Percentiles rank a stretch among this genome's conserved stretches.
Conservation (phyloP, 2,797 vertebrate species). For the Hoplostethus mediterraneus region DNA sequence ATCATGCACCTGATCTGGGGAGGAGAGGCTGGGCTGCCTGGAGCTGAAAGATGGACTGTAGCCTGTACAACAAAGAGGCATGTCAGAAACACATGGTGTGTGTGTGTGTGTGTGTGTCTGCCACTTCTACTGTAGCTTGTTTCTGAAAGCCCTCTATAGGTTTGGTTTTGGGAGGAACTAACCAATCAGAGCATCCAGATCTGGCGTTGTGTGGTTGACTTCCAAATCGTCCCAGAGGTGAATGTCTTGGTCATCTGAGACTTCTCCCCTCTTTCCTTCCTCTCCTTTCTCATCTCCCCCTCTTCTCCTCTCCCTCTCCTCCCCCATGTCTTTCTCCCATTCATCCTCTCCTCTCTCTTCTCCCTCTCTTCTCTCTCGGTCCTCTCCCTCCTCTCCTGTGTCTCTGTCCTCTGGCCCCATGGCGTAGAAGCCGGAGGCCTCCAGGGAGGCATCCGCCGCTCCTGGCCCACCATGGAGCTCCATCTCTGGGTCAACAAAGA, state of each 20-base stretch:
- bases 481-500: constrained; percentile 41
- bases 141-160: no score
- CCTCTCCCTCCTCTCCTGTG: constrained; percentile 32
- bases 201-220: constrained; percentile 59
- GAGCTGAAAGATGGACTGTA: constrained; percentile 60
- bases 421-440: constrained; percentile 69
- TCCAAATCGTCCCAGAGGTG: constrained; percentile 26
- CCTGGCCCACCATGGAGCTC: constrained; percentile 45
- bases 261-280: neutral
- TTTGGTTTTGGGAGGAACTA: constrained; percentile 22
- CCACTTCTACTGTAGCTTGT: no score
- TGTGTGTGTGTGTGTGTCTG: neutral
- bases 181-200: constrained; percentile 74
- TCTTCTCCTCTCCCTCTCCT: constrained; percentile 35
- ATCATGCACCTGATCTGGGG: constrained; percentile 25
- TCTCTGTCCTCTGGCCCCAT: constrained; percentile 73
- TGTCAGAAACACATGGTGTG: constrained; percentile 27
- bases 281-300: neutral
- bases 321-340: constrained; percentile 46
- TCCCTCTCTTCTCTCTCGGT: constrained; percentile 55
- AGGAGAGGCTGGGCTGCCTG: constrained; percentile 32
- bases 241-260: neutral
- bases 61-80: constrained; percentile 56
- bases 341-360: constrained; percentile 27
- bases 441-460: constrained; percentile 59